These are phyloP conservation scores for Adelphocoris suturalis DNA, from an alignment of 2,888 invertebrate genomes.

Conservation along the genomic window DNA sequence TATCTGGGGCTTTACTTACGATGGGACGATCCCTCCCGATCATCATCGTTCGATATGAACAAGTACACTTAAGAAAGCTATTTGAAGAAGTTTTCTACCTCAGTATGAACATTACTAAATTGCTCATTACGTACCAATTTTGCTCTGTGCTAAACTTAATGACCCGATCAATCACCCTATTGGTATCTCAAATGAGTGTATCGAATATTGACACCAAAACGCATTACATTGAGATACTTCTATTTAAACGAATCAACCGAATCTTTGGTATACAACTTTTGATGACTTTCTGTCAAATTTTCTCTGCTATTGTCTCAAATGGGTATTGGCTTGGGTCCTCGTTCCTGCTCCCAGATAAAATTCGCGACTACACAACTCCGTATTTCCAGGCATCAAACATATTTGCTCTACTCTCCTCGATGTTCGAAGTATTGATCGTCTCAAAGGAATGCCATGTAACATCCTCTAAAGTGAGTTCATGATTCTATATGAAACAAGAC, in stretches of 20 bases:
- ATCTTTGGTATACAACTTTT: slow-evolving; percentile 45
- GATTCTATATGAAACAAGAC: not conserved
- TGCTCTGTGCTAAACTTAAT: not conserved
- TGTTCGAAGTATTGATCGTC: slow-evolving; percentile 24
- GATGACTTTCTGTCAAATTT: slow-evolving; percentile 45
- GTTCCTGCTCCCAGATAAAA: not conserved
- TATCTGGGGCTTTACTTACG: not conserved
- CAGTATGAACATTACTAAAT: not conserved
- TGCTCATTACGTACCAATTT: slow-evolving; percentile 21
- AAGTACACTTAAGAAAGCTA: not conserved
- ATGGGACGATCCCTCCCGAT: slow-evolving; percentile 19
- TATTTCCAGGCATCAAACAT: slow-evolving; percentile 6
- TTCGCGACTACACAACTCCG: not conserved
- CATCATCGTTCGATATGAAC: not conserved
- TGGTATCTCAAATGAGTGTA: not conserved
- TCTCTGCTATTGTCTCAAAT: slow-evolving; percentile 34
- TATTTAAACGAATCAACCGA: slow-evolving; percentile 37
- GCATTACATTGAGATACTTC: slow-evolving; percentile 44
- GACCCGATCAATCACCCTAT: not conserved
- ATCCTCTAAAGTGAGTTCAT: slow-evolving; percentile 11
- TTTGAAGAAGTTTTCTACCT: slow-evolving; percentile 31
- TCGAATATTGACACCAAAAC: slow-evolving; percentile 27
- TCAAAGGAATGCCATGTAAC: slow-evolving; percentile 23
- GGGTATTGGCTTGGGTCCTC: slow-evolving; percentile 42
- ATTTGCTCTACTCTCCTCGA: not conserved